phyloP scores from a whole-genome alignment of 2,113 vertebrate species.

The Irena cyanogastra region DNA sequence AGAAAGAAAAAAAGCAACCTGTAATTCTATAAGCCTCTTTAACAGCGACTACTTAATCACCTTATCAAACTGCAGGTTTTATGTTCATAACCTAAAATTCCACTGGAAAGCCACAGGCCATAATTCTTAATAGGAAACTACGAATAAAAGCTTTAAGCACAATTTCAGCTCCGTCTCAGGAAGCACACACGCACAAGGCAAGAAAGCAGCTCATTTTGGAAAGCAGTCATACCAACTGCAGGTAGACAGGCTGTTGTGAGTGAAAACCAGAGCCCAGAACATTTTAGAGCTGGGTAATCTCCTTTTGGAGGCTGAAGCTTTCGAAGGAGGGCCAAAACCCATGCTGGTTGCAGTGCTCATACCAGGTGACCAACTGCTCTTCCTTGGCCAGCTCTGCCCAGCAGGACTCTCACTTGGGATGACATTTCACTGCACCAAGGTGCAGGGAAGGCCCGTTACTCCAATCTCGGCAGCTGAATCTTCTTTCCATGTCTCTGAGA shows the following conservation, averaged over 20 bases:
- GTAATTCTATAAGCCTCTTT: neutral
- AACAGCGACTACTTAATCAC: neutral
- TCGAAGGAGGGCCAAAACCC: neutral
- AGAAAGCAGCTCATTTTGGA: neutral
- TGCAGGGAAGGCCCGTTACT: neutral
- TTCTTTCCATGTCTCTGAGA: neutral
- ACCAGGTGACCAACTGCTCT: neutral
- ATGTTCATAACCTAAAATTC: neutral
- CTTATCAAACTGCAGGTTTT: neutral
- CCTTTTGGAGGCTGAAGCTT: neutral
- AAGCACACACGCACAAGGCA: rapidly evolving
- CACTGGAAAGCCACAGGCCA: neutral
- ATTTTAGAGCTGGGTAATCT: neutral
- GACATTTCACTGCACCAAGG: neutral
- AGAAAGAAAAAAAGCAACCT: neutral
- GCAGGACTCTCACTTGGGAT: neutral
- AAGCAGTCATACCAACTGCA: neutral
- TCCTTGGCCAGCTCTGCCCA: neutral
- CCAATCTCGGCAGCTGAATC: neutral
- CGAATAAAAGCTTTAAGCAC: neutral
- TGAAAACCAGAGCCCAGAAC: neutral
- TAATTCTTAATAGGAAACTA: neutral
- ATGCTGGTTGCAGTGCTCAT: rapidly evolving
- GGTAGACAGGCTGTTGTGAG: neutral
- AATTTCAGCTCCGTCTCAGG: neutral